These are phyloP conservation scores for Agelaius tricolor DNA, from an alignment of 2,113 vertebrate genomes.

Conservation along the genomic window DNA sequence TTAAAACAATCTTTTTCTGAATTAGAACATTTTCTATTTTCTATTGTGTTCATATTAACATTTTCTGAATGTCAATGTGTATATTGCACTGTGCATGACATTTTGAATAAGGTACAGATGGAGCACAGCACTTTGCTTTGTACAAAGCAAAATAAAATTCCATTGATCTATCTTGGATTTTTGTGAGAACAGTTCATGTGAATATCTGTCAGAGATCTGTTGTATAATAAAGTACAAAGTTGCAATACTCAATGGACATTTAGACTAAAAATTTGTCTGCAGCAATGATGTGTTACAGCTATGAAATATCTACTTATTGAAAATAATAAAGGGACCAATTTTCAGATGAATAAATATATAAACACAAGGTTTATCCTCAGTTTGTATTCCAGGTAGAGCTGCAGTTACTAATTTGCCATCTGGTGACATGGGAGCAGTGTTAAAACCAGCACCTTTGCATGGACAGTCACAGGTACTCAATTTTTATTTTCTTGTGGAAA, in stretches of 20 bases:
- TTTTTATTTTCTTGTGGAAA: background rate
- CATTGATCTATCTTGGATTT: background rate
- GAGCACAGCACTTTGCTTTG: background rate
- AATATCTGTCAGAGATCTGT: background rate
- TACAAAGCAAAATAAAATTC: background rate
- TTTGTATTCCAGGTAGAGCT: constrained; percentile 67
- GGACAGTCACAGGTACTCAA: constrained; percentile 65
- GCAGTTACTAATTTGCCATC: constrained; percentile 47
- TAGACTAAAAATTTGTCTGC: background rate
- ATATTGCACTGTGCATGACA: background rate
- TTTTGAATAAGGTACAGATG: background rate
- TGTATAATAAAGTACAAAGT: background rate
- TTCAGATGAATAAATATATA: background rate
- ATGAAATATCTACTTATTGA: background rate
- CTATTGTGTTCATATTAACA: background rate
- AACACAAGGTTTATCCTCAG: constrained; percentile 60
- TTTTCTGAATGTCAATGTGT: background rate
- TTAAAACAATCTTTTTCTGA: background rate
- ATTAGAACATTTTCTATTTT: background rate
- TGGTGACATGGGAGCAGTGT: constrained; percentile 37
- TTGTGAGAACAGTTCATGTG: background rate
- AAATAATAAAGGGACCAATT: background rate
- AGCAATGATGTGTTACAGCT: background rate
- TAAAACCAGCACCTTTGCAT: constrained; percentile 53
- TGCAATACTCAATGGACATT: background rate